Conservation (phyloP, 2,113 vertebrate genomes). For the Zosterops borbonicus region DNA sequence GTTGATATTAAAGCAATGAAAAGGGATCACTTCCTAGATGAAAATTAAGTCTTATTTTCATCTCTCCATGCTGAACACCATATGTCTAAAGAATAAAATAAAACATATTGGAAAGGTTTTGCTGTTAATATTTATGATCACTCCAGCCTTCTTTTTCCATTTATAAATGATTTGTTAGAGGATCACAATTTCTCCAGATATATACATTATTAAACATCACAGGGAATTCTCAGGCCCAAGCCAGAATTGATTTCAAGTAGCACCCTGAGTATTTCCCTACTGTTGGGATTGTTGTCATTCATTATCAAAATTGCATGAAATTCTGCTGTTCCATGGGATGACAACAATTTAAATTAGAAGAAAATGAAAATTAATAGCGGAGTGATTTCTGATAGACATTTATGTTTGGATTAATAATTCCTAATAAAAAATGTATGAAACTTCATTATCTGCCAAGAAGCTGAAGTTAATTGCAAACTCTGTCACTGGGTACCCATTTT, state of each 20-base stretch:
- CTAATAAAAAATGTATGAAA: slow-evolving; percentile 36
- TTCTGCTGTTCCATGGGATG: slow-evolving; percentile 28
- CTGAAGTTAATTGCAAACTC: neutral
- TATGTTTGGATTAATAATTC: slow-evolving; percentile 49
- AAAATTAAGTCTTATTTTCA: neutral
- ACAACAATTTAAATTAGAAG: slow-evolving; percentile 48
- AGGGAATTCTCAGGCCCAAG: neutral
- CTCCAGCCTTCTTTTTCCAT: slow-evolving; percentile 20
- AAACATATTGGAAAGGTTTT: neutral
- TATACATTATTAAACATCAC: slow-evolving; percentile 19
- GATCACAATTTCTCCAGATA: slow-evolving; percentile 8
- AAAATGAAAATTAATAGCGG: slow-evolving; percentile 47
- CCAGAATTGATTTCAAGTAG: neutral
- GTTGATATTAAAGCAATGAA: neutral
- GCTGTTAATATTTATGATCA: slow-evolving; percentile 7
- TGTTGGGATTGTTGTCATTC: neutral
- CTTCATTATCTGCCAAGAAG: slow-evolving; percentile 16
- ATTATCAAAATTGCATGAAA: slow-evolving; percentile 57
- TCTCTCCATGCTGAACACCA: neutral
- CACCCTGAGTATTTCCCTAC: neutral
- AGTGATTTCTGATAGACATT: neutral
- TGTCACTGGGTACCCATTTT: neutral
- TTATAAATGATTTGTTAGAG: slow-evolving; percentile 44
- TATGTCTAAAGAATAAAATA: neutral
- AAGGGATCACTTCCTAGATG: neutral